Evolutionary conservation across 2,888 invertebrate genomes (phyloP).

Genomic region (Dolichomitus sp.): DNA sequence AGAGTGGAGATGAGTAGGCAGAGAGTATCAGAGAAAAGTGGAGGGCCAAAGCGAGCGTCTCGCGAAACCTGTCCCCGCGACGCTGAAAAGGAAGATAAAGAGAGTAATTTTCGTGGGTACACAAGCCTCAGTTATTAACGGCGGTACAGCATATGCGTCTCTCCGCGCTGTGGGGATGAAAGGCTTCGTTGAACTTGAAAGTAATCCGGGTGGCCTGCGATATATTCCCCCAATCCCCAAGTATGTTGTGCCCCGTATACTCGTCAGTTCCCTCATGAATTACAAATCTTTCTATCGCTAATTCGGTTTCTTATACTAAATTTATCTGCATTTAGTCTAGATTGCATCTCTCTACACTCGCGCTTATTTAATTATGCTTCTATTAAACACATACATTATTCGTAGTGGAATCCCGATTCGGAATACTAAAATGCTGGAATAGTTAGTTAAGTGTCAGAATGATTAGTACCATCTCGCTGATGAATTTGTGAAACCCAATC

Average conservation of each 20-base stretch:
- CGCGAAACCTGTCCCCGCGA: constrained; percentile 46
- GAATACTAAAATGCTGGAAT: background rate
- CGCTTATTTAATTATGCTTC: background rate
- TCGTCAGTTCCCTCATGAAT: constrained; percentile 34
- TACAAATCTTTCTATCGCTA: constrained; percentile 33
- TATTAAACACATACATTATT: too few species aligned
- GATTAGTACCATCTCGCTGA: background rate
- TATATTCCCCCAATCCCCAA: constrained; percentile 17
- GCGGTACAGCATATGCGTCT: constrained; percentile 49
- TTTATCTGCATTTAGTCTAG: background rate
- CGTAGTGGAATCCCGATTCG: background rate
- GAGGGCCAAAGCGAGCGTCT: constrained; percentile 50
- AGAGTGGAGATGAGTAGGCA: constrained; percentile 55
- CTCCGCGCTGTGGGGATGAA: constrained; percentile 52
- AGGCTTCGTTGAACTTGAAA: constrained; percentile 67
- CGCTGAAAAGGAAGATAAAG: constrained; percentile 74
- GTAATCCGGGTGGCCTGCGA: constrained; percentile 50
- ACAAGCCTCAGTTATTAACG: constrained; percentile 81
- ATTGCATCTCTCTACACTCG: background rate
- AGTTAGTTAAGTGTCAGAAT: background rate
- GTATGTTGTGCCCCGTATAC: constrained; percentile 7
- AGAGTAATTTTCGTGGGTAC: constrained; percentile 80
- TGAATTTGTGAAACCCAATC: background rate
- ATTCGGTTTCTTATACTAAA: constrained; percentile 27
- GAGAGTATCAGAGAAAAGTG: constrained; percentile 35